Percentiles rank a stretch among this genome's conserved stretches.
Evolutionary conservation across 2,797 vertebrate species (phyloP).

Genomic region (Parambassis ranga): DNA sequence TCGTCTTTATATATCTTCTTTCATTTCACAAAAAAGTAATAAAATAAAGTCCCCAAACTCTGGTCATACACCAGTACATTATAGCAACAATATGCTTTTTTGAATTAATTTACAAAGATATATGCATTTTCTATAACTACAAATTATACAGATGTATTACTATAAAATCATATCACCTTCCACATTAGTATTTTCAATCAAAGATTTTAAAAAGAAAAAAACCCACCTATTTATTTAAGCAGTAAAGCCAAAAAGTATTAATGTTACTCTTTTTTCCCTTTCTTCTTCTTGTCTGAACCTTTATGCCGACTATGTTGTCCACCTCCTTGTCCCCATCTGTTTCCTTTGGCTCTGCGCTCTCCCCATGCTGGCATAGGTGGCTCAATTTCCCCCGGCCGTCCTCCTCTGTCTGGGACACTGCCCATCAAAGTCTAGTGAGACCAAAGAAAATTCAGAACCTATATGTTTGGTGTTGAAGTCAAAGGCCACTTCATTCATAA

Average conservation of each 20-base stretch:
- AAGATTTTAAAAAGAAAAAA: conserved; percentile 17
- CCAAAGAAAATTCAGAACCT: neutral
- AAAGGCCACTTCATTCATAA: neutral
- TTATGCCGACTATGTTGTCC: conserved; percentile 51
- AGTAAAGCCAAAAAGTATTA: neutral
- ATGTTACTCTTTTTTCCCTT: conserved; percentile 69
- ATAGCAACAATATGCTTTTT: neutral
- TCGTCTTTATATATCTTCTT: neutral
- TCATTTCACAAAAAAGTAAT: conserved; percentile 3
- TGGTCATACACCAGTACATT: conserved; percentile 3
- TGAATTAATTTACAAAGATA: conserved; percentile 10
- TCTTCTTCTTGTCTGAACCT: conserved; percentile 73
- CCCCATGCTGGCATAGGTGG: conserved; percentile 87
- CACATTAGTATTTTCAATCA: neutral
- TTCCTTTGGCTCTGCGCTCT: conserved; percentile 73
- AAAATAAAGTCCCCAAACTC: too few relatives aligned
- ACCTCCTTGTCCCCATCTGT: conserved; percentile 44
- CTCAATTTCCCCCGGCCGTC: conserved; percentile 88
- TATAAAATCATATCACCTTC: conserved; percentile 12
- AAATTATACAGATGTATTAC: neutral
- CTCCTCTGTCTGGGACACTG: conserved; percentile 87
- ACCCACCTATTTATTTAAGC: neutral
- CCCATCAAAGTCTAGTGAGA: conserved; percentile 83
- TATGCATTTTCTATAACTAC: neutral
- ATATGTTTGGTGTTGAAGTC: neutral